Evolutionary conservation across 2,113 vertebrate genomes (phyloP).

Genomic region (Excalfactoria chinensis): DNA sequence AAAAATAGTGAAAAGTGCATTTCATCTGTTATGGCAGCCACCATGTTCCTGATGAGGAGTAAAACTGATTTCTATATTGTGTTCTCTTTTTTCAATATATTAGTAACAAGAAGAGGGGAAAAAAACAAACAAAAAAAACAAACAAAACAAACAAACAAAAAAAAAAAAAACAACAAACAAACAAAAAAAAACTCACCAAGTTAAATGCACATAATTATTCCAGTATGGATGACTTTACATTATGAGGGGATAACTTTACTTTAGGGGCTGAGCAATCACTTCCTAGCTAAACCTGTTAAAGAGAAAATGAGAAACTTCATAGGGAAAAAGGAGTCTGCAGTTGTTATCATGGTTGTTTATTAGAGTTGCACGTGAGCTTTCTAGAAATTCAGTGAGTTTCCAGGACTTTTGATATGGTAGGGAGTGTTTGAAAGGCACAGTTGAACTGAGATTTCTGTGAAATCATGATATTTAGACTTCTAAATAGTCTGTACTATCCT

Average conservation of each 20-base stretch:
- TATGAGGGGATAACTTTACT: background rate
- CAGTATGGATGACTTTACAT: background rate
- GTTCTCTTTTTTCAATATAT: background rate
- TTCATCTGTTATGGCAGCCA: background rate
- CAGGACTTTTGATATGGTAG: background rate
- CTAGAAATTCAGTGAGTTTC: background rate
- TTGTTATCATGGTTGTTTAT: background rate
- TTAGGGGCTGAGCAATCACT: background rate
- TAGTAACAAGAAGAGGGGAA: background rate
- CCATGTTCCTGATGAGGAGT: background rate
- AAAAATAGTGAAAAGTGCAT: background rate
- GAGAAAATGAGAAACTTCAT: background rate
- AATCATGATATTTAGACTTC: background rate
- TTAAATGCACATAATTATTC: background rate
- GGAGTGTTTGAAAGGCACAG: rapidly evolving
- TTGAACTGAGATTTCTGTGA: background rate
- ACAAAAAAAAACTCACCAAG: no score
- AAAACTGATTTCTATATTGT: background rate
- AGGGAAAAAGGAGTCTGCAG: background rate
- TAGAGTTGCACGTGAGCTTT: background rate
- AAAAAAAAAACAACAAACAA: no score
- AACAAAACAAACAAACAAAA: no score
- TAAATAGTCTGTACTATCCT: background rate
- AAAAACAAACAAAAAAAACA: no score
- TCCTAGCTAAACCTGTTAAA: background rate